A percentile compares a stretch with the other conserved stretches of the same genome.
phyloP scores from a whole-genome alignment of 1,140 invertebrate genomes.

The Eumeta japonica region DNA sequence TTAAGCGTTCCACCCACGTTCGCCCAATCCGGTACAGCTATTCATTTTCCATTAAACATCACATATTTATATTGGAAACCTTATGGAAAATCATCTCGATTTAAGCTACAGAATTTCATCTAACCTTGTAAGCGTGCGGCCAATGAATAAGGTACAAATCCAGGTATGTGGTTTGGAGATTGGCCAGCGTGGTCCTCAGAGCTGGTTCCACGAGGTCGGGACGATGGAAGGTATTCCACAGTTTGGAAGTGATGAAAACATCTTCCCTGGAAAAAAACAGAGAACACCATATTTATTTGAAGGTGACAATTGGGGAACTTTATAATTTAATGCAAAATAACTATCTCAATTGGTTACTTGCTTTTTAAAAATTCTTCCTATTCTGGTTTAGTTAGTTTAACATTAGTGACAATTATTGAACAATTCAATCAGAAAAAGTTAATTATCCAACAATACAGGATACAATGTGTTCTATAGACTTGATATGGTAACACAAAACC shows the following conservation, averaged over 20 bases:
- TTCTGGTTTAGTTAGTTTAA: not conserved
- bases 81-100: no score
- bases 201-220: slow-evolving; percentile 59
- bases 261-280: slow-evolving; percentile 58
- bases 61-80: no score
- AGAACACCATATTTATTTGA: no score
- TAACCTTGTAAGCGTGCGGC: slow-evolving; percentile 68
- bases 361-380: no score
- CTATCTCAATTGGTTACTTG: not conserved
- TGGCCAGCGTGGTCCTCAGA: slow-evolving; percentile 60
- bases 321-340: slow-evolving; percentile 1
- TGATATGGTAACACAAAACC: no score
- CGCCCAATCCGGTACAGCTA: no score
- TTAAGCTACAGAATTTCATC: no score
- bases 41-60: no score
- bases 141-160: slow-evolving; percentile 82
- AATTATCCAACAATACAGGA: no score
- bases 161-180: slow-evolving; percentile 68
- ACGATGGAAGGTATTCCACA: slow-evolving; percentile 70
- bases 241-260: slow-evolving; percentile 69
- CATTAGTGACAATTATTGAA: not conserved
- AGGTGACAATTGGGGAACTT: no score
- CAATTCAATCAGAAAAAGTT: not conserved
- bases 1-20: no score
- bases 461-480: no score